Base-by-base conservation (phyloP, 2,888 invertebrate genomes). In the Acanthoscelides obtectus region DNA sequence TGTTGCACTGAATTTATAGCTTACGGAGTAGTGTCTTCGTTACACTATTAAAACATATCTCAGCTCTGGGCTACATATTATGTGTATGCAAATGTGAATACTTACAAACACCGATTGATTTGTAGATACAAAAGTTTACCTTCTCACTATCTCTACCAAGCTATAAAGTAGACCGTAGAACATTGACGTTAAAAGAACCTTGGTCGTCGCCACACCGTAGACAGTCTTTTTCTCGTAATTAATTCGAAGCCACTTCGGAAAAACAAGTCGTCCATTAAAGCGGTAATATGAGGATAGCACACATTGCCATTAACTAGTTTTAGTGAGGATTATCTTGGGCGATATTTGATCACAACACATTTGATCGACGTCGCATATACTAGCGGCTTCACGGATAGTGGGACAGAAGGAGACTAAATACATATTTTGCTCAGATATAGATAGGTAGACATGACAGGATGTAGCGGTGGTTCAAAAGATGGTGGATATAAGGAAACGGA, bases 251-350 rank as follows among this genome's bases (percentile, higher is more conserved):
- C 83, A 81, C 82, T 81, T 80, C 79, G 81, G 81, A 83, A 83
- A 83, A 84, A 83, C 83, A 83, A 83, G 80, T 81, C 83, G 80
- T 83, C 84, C 83, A 84, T 84, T 84, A 83, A 83, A 81, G 78
- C 80, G 80, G 82, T 82, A 81, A 83, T 82, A 81, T 80, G 81
- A 82, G 80, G 83, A 80, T 79, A 81, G 81, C 80, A 78, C 78
- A 80, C 78, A 79, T 77, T 76, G 77, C 81, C 81, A 81, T 81
- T 82, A 82, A 81, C 81, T 79, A 80, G 77, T 80, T 79, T 66
- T 81, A 77, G 79, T 79, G 75, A 76, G 77, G 77, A 77, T 78
- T 75, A 78, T 77, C 77, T 77, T 76, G 75, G 75, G 77, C 78
- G 81, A 81, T 81, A 82, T 81, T 78, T 77, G 81, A 82, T 82